These are phyloP conservation scores for Girardia tigrina DNA, from an alignment of 2,888 invertebrate species.

Conservation along the genomic window DNA sequence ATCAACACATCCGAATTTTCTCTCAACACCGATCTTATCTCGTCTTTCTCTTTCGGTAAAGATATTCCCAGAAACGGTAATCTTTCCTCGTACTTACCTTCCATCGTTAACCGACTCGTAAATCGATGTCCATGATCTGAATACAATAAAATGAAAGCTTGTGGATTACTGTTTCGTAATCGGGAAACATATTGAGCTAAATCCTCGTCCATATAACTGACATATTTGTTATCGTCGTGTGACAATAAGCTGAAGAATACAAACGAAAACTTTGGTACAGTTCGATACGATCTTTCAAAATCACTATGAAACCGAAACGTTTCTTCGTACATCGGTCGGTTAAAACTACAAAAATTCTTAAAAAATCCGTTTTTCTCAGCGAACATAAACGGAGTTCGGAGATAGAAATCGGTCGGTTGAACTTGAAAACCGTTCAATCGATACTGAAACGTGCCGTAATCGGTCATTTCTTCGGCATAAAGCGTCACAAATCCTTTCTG, in stretches of 20 bases:
- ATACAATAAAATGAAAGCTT: constrained; percentile 63
- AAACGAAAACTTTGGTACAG: constrained; percentile 66
- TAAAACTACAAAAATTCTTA: constrained; percentile 57
- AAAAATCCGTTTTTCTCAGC: constrained; percentile 32
- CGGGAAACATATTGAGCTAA: constrained; percentile 54
- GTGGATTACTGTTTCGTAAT: constrained; percentile 46
- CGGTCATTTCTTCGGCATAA: constrained; percentile 72
- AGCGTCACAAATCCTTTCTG: constrained; percentile 56
- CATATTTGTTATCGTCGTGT: constrained; percentile 68
- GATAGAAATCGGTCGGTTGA: constrained; percentile 76
- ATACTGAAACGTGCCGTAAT: constrained; percentile 74
- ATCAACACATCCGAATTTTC: constrained; percentile 61
- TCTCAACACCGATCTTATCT: constrained; percentile 55
- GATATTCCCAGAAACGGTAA: constrained; percentile 70
- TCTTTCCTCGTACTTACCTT: constrained; percentile 79
- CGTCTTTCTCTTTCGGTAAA: constrained; percentile 60
- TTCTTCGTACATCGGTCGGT: constrained; percentile 58
- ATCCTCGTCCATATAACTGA: constrained; percentile 66
- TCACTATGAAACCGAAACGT: constrained; percentile 51
- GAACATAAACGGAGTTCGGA: constrained; percentile 58
- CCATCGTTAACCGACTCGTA: constrained; percentile 66
- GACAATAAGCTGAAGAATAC: constrained; percentile 76
- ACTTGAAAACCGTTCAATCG: constrained; percentile 69
- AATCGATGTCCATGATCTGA: constrained; percentile 76
- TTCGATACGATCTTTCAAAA: constrained; percentile 57